A percentile compares a stretch with the other conserved stretches of the same genome.
phyloP scores from a whole-genome alignment of 2,797 vertebrate species.

The Pseudochirops corinnae region DNA sequence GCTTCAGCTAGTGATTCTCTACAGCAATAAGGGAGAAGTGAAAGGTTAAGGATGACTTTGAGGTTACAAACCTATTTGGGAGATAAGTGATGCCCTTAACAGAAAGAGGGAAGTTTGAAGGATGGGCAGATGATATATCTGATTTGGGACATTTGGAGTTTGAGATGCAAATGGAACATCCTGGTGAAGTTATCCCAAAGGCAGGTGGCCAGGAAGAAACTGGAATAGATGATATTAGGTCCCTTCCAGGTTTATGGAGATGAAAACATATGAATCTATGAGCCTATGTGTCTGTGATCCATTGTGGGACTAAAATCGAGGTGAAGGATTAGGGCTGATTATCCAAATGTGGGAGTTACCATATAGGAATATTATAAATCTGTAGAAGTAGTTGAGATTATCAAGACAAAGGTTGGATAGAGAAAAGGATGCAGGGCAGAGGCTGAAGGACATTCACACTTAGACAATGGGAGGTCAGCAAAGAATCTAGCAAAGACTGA shows the following conservation, averaged over 20 bases:
- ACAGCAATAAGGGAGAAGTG: background rate
- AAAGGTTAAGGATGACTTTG: background rate
- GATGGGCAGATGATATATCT: background rate
- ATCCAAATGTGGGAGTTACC: background rate
- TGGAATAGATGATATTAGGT: background rate
- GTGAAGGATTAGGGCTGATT: background rate
- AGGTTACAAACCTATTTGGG: background rate
- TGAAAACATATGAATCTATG: background rate
- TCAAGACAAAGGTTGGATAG: background rate
- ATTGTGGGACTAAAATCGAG: background rate
- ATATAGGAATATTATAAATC: background rate
- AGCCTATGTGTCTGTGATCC: background rate
- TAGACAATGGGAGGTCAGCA: background rate
- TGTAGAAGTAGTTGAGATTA: background rate
- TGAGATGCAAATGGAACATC: background rate
- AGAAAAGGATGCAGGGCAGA: background rate
- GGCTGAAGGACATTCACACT: background rate
- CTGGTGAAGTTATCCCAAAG: background rate
- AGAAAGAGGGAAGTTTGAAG: background rate
- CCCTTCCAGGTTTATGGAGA: background rate
- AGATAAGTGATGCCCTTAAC: background rate
- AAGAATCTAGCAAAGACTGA: background rate
- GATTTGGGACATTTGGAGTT: background rate
- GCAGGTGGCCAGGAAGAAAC: background rate
- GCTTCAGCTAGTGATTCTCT: background rate